phyloP scores from a whole-genome alignment of 2,888 invertebrate species.

The Phyto melanocephala region DNA sequence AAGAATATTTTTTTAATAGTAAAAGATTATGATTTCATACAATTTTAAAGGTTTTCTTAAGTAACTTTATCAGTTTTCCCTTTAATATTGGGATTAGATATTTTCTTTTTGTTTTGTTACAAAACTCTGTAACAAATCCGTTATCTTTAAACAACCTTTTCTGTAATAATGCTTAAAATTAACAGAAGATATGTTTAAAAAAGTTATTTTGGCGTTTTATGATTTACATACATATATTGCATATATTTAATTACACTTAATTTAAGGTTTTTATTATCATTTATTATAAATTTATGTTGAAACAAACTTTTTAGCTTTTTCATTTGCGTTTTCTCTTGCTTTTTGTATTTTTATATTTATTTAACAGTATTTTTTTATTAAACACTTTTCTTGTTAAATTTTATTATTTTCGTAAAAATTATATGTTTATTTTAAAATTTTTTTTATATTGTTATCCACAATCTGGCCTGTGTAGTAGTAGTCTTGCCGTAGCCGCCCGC shows the following conservation, averaged over 20 bases:
- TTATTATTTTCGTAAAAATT: conserved; percentile 19
- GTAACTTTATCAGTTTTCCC: no score
- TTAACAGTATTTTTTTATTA: background rate
- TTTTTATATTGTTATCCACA: conserved; percentile 66
- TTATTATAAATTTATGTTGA: background rate
- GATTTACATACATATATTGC: background rate
- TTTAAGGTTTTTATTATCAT: background rate
- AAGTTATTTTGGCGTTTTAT: background rate
- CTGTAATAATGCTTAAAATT: background rate
- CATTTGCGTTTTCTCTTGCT: background rate
- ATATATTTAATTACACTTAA: background rate
- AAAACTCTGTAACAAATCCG: background rate
- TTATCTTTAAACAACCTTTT: background rate
- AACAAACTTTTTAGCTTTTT: background rate
- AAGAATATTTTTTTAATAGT: no score
- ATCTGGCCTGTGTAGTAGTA: conserved; percentile 40
- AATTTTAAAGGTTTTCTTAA: no score
- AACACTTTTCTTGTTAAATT: conserved; percentile 11
- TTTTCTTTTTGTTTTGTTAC: conserved; percentile 6
- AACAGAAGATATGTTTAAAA: background rate
- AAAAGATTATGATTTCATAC: no score
- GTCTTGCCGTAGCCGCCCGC: conserved; percentile 53
- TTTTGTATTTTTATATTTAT: background rate
- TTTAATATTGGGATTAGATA: background rate
- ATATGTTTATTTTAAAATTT: conserved; percentile 67